Conservation (phyloP, 2,888 invertebrate genomes). For the Pandemis heparana region DNA sequence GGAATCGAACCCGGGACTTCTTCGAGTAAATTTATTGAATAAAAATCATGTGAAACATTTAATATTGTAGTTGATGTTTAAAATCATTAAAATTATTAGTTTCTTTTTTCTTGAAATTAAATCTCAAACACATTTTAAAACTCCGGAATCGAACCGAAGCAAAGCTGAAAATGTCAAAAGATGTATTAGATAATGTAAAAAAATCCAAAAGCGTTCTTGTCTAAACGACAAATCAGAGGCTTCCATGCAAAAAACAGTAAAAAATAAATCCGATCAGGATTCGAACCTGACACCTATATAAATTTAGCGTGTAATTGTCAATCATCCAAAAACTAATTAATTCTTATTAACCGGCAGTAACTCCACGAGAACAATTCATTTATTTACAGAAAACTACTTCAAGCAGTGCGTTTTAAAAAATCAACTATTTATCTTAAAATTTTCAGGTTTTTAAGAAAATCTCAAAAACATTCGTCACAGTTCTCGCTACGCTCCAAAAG, state of each 20-base stretch:
- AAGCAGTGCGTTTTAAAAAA: not conserved
- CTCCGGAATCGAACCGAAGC: conserved; percentile 42
- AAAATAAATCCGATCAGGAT: not conserved
- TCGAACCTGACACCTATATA: not conserved
- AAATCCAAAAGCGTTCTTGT: not conserved
- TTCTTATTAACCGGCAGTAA: not conserved
- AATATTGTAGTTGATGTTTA: conserved; percentile 4
- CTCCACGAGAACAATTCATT: not conserved
- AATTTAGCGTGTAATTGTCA: not conserved
- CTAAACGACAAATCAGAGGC: not conserved
- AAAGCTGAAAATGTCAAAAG: conserved; percentile 35
- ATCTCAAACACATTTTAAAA: not conserved
- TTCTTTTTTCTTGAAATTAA: not conserved
- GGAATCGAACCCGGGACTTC: conserved; percentile 49
- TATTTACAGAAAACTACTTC: not conserved
- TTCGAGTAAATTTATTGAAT: not conserved
- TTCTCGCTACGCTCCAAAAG: not conserved
- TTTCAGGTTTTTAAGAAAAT: not conserved
- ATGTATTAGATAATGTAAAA: conserved; percentile 13
- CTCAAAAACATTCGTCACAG: not conserved
- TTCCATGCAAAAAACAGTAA: not conserved
- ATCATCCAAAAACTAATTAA: too few species aligned
- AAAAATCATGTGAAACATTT: not conserved
- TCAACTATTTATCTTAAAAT: not conserved
- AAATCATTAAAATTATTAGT: not conserved